These are phyloP conservation scores for Scolanthus callimorphus DNA, from an alignment of 92 coral and sea anemone species.

Conservation along the genomic window DNA sequence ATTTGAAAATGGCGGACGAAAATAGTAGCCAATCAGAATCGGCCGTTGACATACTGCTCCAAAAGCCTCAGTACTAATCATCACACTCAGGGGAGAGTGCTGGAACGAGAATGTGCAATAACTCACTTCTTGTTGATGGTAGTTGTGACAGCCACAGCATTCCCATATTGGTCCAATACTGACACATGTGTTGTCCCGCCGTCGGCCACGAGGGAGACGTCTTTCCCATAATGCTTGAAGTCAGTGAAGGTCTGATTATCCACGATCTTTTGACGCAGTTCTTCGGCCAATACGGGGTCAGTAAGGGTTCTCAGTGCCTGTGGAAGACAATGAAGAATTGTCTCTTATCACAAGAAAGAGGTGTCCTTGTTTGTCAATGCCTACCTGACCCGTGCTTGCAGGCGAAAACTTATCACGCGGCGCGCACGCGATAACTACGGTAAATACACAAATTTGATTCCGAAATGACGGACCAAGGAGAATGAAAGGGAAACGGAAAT, in stretches of 20 bases:
- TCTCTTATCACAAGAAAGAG: neutral
- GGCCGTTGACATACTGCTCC: no score
- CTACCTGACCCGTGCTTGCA: neutral
- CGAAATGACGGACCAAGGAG: no score
- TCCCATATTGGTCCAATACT: constrained; percentile 82
- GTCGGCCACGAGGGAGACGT: constrained; percentile 40
- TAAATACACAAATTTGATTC: no score
- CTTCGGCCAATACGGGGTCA: constrained; percentile 64
- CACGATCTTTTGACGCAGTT: constrained; percentile 58
- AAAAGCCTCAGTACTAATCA: no score
- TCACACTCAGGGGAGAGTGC: no score
- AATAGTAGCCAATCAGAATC: no score
- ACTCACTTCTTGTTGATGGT: constrained; percentile 74
- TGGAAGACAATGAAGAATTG: constrained; percentile 5
- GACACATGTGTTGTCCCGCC: constrained; percentile 84
- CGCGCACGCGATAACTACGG: no score
- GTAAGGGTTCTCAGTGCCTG: constrained; percentile 68
- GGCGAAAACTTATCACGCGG: no score
- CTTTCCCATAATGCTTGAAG: constrained; percentile 68
- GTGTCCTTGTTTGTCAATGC: neutral
- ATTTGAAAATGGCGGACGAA: no score
- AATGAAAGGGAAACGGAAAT: no score
- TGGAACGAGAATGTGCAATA: neutral
- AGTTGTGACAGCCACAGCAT: constrained; percentile 86
- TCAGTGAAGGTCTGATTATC: constrained; percentile 62